Evolutionary conservation across 2,113 vertebrate genomes (phyloP), one percentile per base, ranked within the genome.

Genomic region (Eurypyga helias): DNA sequence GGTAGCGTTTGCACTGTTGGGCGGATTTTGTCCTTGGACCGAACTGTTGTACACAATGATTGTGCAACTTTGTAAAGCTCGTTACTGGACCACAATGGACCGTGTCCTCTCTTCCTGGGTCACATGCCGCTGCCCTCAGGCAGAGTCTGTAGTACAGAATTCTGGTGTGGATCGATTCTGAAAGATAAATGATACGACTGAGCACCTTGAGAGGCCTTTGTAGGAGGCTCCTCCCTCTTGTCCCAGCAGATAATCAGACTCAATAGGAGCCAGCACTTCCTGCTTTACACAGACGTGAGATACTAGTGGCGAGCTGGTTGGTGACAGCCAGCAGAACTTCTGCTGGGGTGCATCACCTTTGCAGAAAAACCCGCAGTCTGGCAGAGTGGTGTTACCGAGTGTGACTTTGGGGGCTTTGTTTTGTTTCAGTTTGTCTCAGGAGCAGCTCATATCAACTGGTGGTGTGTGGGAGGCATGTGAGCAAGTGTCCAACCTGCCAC

Each of bases 401-500:
- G 41, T 89, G 10, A 89, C 34, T 55, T 54, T 36, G n/a, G 21
- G 29, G 34, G 17, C 52, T 75, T 41, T 93, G 43, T 81, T 84
- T 64, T 83, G 7, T 92, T 81, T 84, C 69, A 99, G 99, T 90
- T 94, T 99, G 34, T 98, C 98, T 72, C 99, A 98, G 97, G 98
- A 98, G 17, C 99, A 99, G 97, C 96, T 99, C 69, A 98, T 98
- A 41, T 99, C 99, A 26, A 99, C 98, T 24, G 99, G 99, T 81
- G 97, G 98, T 17, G 98, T 99, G 54, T 99, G 99, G 99, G 98
- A 98, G 34, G 98, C 98, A 1, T 99, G 99, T 60, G 98, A 99
- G 55, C 98, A 97, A 36, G 98, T 99, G 45, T 72, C 94, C 85
- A 96, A 57, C 36, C 86, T 99, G 83, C 99, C 99, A 25, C 98